Percentiles rank a stretch among this genome's conserved stretches.
Evolutionary conservation across 1,140 invertebrate species (phyloP).

Genomic region (Solenopsis invicta): DNA sequence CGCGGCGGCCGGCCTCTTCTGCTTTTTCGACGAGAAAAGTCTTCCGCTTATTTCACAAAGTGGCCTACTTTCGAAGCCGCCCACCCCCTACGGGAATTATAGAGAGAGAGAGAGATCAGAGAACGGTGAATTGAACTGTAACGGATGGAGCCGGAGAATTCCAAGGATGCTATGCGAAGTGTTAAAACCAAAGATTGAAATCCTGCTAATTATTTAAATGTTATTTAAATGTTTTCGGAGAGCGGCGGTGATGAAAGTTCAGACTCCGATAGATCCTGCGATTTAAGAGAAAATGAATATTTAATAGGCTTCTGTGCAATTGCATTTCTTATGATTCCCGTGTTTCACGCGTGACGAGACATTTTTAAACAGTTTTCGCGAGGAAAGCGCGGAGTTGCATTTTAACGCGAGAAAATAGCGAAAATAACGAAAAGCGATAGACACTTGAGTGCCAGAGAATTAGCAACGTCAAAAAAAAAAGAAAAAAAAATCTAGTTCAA

Average conservation of each 20-base stretch:
- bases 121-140: constrained; percentile 1
- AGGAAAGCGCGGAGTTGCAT: background rate
- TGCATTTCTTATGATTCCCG: background rate
- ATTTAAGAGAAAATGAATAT: background rate
- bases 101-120: constrained; percentile 15
- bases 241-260: background rate
- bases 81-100: background rate
- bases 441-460: background rate
- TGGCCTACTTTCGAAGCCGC: constrained; percentile 36
- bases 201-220: background rate
- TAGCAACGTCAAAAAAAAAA: background rate
- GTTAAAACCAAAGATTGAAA: background rate
- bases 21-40: constrained; percentile 40
- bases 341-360: constrained; percentile 21
- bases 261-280: background rate
- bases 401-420: background rate
- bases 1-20: background rate
- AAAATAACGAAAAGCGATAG: background rate
- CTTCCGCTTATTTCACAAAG: constrained; percentile 43
- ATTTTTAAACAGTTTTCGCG: constrained; percentile 4
- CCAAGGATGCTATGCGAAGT: background rate
- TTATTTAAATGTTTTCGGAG: background rate
- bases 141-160: background rate
- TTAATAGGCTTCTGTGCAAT: background rate
- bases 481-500: background rate